phyloP scores from a whole-genome alignment of 2,888 invertebrate species.

The Amphimallon solstitiale region DNA sequence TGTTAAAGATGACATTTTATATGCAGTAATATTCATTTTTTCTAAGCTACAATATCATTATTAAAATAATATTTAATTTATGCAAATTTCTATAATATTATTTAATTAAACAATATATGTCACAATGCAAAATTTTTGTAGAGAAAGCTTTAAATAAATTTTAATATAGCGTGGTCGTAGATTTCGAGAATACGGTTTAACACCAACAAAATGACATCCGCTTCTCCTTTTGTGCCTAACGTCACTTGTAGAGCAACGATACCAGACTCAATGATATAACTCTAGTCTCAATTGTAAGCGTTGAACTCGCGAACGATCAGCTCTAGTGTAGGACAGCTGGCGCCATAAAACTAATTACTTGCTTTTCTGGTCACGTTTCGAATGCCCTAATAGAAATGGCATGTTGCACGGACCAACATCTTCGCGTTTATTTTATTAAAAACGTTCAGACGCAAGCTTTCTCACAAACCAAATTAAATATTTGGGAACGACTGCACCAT shows the following conservation, averaged over 20 bases:
- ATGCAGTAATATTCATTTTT: too few species aligned
- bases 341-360: constrained; percentile 60
- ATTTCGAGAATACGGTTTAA: constrained; percentile 7
- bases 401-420: constrained; percentile 51
- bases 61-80: too few species aligned
- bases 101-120: too few species aligned
- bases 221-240: constrained; percentile 39
- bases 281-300: constrained; percentile 45
- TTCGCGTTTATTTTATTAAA: constrained; percentile 56
- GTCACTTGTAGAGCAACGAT: constrained; percentile 37
- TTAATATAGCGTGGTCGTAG: constrained; percentile 1
- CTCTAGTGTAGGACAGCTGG: constrained; percentile 54
- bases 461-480: constrained; percentile 39
- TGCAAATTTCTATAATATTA: too few species aligned
- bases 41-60: too few species aligned
- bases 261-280: constrained; percentile 46
- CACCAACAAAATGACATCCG: constrained; percentile 32
- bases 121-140: too few species aligned
- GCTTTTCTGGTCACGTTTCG: constrained; percentile 60
- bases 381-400: constrained; percentile 57
- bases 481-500: constrained; percentile 21
- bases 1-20: too few species aligned
- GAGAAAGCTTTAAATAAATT: too few species aligned
- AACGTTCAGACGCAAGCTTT: constrained; percentile 39
- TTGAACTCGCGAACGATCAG: constrained; percentile 47